Evolutionary conservation across 2,113 vertebrate species (phyloP), one percentile per base, ranked within the genome.

Genomic region (Dolichotis patagonum): DNA sequence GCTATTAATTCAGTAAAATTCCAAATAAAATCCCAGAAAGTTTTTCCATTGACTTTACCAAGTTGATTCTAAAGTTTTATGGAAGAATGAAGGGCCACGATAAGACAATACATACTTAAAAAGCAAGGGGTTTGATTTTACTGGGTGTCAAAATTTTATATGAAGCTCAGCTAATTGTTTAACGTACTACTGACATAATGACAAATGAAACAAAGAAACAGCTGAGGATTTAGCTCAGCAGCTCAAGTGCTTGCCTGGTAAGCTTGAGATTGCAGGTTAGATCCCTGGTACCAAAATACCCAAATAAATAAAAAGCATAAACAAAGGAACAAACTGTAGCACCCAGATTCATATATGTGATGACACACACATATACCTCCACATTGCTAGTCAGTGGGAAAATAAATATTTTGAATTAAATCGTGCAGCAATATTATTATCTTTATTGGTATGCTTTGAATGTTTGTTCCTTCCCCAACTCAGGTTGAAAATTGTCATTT

Each of bases 351-450:
- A 65, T 16, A 22, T 13, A 85, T 38, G 24, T 16, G 26, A 49
- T 65, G 46, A 86, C 56, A 54, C 46, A 49, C 30, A 41, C 7
- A 65, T 60, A 16, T 17, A 77, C 13, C 41, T 12, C 71, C 24
- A 30, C 38, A 71, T 41, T 87, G 52, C 5, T 90, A 77, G 56
- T 73, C 52, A 80, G 6, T 87, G 30, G 11, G 8, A 4, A 84
- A 95, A 91, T 32, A 91, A 49, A n/a, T 20, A 28, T 43, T 84
- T 88, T 80, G 84, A 91, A 88, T 73, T 71, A 92, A 90, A 65
- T 58, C 32, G 24, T 65, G 17, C 24, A 62, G 43, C 7, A 46
- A 46, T 13, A 54, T 52, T 32, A 2, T 73, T 67, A 91, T 75
- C n/a, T 32, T 94, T 81, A 60, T 60, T 86, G 12, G 16, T 28